Base-by-base conservation (phyloP, 2,888 invertebrate species). In the Leptinotarsa rubiginosa region DNA sequence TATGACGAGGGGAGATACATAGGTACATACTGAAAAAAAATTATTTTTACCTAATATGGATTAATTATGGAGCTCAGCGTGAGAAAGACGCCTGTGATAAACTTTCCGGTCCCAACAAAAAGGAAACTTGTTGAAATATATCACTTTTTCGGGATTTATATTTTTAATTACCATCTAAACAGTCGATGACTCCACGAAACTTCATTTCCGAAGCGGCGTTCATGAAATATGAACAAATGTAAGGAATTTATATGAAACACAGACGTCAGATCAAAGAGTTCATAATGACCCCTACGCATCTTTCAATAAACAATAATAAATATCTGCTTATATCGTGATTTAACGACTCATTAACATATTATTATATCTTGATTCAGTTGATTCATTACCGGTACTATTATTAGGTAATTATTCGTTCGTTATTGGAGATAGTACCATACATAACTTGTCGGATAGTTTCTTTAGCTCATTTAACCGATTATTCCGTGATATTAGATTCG, bases 331-430 rank as follows among this genome's bases (percentile, higher is more conserved):
- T 50, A 41, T 68, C 54, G 13, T 68, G 68, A 68, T 68, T 68
- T 68, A 68, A 68, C 50, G 68, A 68, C 20, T 68, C 56, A 68
- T 68, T 68, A 68, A 68, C 68, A 68, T 68, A 54, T 54, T 52
- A 68, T 68, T 56, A 68, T 54, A 56, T 68, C 68, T 68, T 68
- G 68, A 68, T 68, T 68, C 54, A 56, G 13, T 68, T 56, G 54
- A 68, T 68, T 54, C 68, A 68, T 68, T 54, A 31, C 31, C n/a
- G 47, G 47, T 41, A 68, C 68, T 56, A 56, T 68, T 68, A 68
- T 54, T 68, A n/a, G 68, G 56, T 68, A 68, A 68, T 68, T 68
- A 68, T 31, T 25, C 62, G 31, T 41, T 62, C 31, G 62, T 25
- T 31, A 62, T 62, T 31, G 31, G 62, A 62, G 41, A 62, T 62